phyloP scores from a whole-genome alignment of 1,140 invertebrate species.

The Plodia interpunctella region DNA sequence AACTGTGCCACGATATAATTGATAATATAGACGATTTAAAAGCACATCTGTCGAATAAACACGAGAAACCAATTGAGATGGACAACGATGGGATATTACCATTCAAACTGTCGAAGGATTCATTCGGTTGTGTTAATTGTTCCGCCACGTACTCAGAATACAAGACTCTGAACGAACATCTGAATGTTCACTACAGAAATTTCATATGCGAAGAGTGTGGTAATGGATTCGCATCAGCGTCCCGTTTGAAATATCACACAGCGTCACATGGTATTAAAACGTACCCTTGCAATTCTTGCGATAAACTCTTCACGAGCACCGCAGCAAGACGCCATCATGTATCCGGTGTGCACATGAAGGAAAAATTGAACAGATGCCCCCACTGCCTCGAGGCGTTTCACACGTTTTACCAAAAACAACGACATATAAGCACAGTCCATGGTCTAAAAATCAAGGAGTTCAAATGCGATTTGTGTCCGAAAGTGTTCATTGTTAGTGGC shows the following conservation, averaged over 20 bases:
- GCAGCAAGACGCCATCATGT: background rate
- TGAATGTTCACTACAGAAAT: conserved; percentile 32
- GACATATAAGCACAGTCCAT: conserved; percentile 17
- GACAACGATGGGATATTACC: conserved; percentile 14
- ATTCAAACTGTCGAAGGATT: conserved; percentile 7
- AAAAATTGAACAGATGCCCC: conserved; percentile 12
- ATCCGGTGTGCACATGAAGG: background rate
- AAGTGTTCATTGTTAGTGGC: conserved; percentile 5
- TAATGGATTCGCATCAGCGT: conserved; percentile 76
- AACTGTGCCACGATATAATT: conserved; percentile 1
- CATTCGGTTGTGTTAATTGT: conserved; percentile 23
- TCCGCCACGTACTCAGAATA: conserved; percentile 35
- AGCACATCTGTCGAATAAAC: conserved; percentile 4
- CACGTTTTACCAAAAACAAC: conserved; percentile 15
- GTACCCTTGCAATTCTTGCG: conserved; percentile 7
- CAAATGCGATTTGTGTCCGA: conserved; percentile 18
- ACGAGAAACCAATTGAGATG: background rate
- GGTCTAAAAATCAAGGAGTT: conserved; percentile 9
- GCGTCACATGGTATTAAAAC: background rate
- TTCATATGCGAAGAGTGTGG: conserved; percentile 86
- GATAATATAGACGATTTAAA: conserved; percentile 10
- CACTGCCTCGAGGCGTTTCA: conserved; percentile 17
- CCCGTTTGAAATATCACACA: conserved; percentile 22
- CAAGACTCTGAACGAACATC: conserved; percentile 32
- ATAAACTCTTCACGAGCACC: background rate